These are phyloP conservation scores for Temnothorax curvispinosus DNA, from an alignment of 1,140 invertebrate genomes.

Conservation along the genomic window DNA sequence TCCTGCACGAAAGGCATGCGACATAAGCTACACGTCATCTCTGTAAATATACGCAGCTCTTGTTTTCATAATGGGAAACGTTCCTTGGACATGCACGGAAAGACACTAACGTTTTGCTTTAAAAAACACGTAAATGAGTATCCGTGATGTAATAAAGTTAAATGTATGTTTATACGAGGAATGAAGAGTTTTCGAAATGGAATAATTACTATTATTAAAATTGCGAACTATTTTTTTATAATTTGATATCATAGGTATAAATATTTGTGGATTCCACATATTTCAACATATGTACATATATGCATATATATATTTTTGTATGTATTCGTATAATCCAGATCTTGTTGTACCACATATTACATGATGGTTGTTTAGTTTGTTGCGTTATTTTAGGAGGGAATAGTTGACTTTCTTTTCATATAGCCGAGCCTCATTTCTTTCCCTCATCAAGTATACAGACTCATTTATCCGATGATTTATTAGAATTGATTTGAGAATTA, in stretches of 20 bases:
- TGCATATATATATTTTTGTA: constrained; percentile 54
- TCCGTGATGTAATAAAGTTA: neutral
- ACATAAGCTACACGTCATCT: neutral
- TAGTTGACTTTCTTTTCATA: neutral
- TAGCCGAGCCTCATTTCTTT: neutral
- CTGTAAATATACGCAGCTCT: constrained; percentile 67
- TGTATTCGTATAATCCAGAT: constrained; percentile 45
- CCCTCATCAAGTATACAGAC: neutral
- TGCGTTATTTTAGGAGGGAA: neutral
- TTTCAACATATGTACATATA: constrained; percentile 18
- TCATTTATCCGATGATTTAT: neutral
- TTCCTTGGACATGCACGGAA: constrained; percentile 46
- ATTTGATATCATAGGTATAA: constrained; percentile 30
- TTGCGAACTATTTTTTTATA: constrained; percentile 53
- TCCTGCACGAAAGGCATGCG: neutral
- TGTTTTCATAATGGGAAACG: constrained; percentile 48
- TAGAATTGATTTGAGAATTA: neutral
- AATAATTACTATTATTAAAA: constrained; percentile 1
- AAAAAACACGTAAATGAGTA: neutral
- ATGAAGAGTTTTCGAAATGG: constrained; percentile 20
- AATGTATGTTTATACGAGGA: neutral
- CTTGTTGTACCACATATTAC: constrained; percentile 42
- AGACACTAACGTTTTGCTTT: constrained; percentile 41
- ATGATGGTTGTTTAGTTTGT: constrained; percentile 13
- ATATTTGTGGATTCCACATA: constrained; percentile 6